Evolutionary conservation across 2,888 invertebrate species (phyloP), one percentile per base, ranked within the genome.

Genomic region (Pycnomerus fuliginosus): DNA sequence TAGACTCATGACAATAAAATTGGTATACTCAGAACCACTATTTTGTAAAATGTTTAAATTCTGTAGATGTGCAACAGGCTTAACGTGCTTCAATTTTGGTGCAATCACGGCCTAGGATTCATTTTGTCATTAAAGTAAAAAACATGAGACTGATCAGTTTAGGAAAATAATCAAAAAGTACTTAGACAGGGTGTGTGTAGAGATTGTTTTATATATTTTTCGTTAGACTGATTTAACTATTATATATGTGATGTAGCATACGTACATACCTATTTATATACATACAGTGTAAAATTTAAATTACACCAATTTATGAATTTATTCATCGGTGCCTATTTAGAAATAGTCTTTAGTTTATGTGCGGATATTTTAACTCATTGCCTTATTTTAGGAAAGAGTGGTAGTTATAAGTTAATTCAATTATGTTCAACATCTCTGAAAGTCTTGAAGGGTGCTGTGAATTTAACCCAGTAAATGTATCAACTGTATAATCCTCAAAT

Each of bases 321-420:
- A 48, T 39, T 48, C 43, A 48, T 48, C 43, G 48, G 48, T 48
- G 48, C 48, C 48, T 48, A 48, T 39, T 28, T 44, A 38, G 35
- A 33, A 39, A 37, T 32, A 41, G 16, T 41, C 23, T 32, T 37
- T 46, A 37, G 17, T 39, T 46, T 46, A 34, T 36, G 41, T 15
- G 34, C 39, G 40, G 41, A 33, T 41, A 45, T 30, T 46, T 46
- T 33, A 46, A 46, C 36, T 41, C 46, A 36, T 46, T 46, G 46
- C 46, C 46, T 46, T 46, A 46, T 41, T 36, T 36, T 46, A 46
- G 46, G 41, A 41, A 44, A 44, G 46, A 46, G 46, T 46, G 46
- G 41, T 41, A 41, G 20, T 27, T 36, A 46, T 46, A 41, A 46
- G 46, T 41, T 46, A 17, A 32, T 15, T 32, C 41, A 36, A 41